These are phyloP conservation scores for Ips nitidus DNA, from an alignment of 1,140 invertebrate species.

Conservation along the genomic window DNA sequence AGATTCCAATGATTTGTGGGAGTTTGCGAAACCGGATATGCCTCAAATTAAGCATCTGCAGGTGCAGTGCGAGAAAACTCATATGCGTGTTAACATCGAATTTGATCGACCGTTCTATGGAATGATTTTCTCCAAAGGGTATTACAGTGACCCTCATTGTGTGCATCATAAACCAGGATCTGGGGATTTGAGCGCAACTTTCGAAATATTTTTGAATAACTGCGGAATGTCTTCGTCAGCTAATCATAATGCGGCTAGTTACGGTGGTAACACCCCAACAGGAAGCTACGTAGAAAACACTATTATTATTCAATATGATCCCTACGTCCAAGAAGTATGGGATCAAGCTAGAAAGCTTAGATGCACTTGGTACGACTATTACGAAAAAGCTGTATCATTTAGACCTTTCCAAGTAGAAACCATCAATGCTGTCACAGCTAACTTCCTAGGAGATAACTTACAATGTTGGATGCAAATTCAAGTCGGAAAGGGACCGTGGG, in stretches of 20 bases:
- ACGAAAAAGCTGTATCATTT: slow-evolving; percentile 92
- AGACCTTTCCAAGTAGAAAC: slow-evolving; percentile 93
- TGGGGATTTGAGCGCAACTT: slow-evolving; percentile 85
- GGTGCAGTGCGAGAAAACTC: slow-evolving; percentile 93
- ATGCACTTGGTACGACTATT: slow-evolving; percentile 94
- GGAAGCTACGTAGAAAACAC: slow-evolving; percentile 94
- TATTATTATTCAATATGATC: slow-evolving; percentile 93
- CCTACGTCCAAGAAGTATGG: slow-evolving; percentile 91
- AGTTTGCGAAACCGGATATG: slow-evolving; percentile 78
- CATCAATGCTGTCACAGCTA: slow-evolving; percentile 89
- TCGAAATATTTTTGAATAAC: slow-evolving; percentile 88
- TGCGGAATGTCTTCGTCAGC: slow-evolving; percentile 89
- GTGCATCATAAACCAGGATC: slow-evolving; percentile 88
- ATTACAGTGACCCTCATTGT: slow-evolving; percentile 88
- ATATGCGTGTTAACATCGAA: slow-evolving; percentile 92
- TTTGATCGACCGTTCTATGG: slow-evolving; percentile 94
- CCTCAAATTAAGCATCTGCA: slow-evolving; percentile 90
- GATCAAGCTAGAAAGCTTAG: slow-evolving; percentile 81
- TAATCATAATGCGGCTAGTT: slow-evolving; percentile 77
- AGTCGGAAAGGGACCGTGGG: slow-evolving; percentile 92
- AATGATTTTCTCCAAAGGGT: slow-evolving; percentile 93
- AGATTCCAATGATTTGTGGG: slow-evolving; percentile 75
- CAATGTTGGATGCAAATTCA: slow-evolving; percentile 98
- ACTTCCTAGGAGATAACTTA: slow-evolving; percentile 92
- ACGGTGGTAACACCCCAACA: slow-evolving; percentile 77